These are phyloP conservation scores for Poecilus cupreus DNA, from an alignment of 2,888 invertebrate species.

Conservation along the genomic window DNA sequence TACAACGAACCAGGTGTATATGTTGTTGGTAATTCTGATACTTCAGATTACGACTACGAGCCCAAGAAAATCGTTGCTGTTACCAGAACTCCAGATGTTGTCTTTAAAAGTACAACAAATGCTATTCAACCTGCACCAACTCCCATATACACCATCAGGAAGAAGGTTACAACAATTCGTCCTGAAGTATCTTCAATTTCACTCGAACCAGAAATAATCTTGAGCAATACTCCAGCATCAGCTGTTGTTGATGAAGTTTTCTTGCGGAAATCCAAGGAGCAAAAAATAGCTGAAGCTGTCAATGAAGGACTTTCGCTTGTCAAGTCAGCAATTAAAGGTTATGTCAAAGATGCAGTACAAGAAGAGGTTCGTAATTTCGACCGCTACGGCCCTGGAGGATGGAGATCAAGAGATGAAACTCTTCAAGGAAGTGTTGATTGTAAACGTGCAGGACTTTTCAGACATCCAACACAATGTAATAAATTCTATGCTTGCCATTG, in stretches of 20 bases:
- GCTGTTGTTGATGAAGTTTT: slow-evolving; percentile 60
- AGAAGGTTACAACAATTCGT: slow-evolving; percentile 63
- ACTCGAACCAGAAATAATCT: slow-evolving; percentile 44
- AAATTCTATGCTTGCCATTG: slow-evolving; percentile 89
- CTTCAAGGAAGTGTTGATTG: slow-evolving; percentile 79
- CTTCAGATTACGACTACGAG: slow-evolving; percentile 66
- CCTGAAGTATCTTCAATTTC: slow-evolving; percentile 31
- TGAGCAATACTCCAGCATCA: slow-evolving; percentile 55
- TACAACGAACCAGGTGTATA: slow-evolving; percentile 54
- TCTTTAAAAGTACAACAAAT: slow-evolving; percentile 62
- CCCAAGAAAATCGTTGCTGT: slow-evolving; percentile 65
- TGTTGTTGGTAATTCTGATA: slow-evolving; percentile 41
- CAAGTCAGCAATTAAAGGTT: slow-evolving; percentile 68
- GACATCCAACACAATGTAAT: slow-evolving; percentile 86
- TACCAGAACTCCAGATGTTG: slow-evolving; percentile 65
- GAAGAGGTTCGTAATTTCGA: slow-evolving; percentile 73
- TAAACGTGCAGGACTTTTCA: slow-evolving; percentile 78
- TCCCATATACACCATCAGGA: slow-evolving; percentile 62
- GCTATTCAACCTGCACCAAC: slow-evolving; percentile 60
- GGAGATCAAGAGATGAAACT: slow-evolving; percentile 77
- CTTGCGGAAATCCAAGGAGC: slow-evolving; percentile 54
- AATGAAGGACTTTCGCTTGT: slow-evolving; percentile 67
- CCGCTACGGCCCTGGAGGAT: slow-evolving; percentile 79
- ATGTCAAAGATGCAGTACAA: slow-evolving; percentile 70
- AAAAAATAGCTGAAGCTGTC: slow-evolving; percentile 66